A percentile compares a stretch with the other conserved stretches of the same genome.
These are phyloP conservation scores for Tenualosa thibaudeaui DNA, from an alignment of 2,797 vertebrate genomes.

Conservation along the genomic window DNA sequence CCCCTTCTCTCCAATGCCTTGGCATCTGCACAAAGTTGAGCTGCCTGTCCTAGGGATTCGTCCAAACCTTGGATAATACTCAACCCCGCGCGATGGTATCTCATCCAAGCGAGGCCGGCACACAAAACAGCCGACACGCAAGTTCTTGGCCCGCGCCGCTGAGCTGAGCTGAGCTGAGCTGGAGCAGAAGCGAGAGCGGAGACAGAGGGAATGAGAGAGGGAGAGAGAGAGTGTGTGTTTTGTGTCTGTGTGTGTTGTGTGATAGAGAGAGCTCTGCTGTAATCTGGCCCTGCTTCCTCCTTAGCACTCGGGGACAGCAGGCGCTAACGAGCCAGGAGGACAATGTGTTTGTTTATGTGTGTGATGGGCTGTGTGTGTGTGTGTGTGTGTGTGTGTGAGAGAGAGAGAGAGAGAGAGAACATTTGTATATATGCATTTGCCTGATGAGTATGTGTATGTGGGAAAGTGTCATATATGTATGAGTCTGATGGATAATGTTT, in stretches of 20 bases:
- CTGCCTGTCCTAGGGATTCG: slow-evolving; percentile 19
- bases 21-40: slow-evolving; percentile 23
- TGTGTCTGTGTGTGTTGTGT: no score
- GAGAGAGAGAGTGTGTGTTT: background rate
- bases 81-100: background rate
- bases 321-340: slow-evolving; percentile 14
- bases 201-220: background rate
- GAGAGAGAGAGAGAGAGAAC: background rate
- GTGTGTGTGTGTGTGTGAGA: background rate
- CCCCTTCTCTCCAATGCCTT: background rate
- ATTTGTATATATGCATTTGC: background rate
- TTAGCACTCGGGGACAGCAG: slow-evolving; percentile 5
- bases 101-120: background rate
- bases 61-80: slow-evolving; percentile 22
- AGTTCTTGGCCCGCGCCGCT: background rate
- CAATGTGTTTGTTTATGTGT: slow-evolving; percentile 16
- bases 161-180: background rate
- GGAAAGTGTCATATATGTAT: background rate
- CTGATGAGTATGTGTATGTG: background rate
- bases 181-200: background rate
- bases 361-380: background rate
- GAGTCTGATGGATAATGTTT: background rate
- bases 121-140: slow-evolving; percentile 4
- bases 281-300: slow-evolving; percentile 1
- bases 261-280: background rate